Conservation (phyloP, 1,140 invertebrate genomes). For the Zaprionus africanus region DNA sequence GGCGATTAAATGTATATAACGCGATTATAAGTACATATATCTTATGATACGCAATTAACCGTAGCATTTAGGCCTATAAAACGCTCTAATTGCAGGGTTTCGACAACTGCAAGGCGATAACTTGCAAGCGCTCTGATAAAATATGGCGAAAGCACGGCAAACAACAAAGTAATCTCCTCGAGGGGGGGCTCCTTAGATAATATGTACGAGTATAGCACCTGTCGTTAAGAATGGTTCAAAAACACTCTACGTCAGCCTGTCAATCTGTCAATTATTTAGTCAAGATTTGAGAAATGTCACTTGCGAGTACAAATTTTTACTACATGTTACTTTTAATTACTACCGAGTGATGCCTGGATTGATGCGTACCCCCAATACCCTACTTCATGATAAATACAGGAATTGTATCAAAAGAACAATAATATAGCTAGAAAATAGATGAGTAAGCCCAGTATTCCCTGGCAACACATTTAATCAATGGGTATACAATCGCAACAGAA, state of each 20-base stretch:
- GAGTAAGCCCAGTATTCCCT: no score
- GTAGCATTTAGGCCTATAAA: constrained; percentile 6
- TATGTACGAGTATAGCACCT: neutral
- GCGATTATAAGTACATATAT: constrained; percentile 7
- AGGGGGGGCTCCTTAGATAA: neutral
- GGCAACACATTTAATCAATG: neutral
- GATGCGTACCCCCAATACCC: neutral
- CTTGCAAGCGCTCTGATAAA: constrained; percentile 1
- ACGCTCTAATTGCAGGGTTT: constrained; percentile 24
- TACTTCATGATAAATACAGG: neutral
- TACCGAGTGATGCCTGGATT: no score
- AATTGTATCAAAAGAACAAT: no score
- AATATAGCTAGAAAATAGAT: neutral
- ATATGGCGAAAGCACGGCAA: neutral
- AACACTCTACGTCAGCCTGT: neutral
- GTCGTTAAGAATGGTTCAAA: neutral
- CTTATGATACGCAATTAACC: constrained; percentile 23
- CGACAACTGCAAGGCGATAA: constrained; percentile 29
- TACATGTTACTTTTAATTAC: constrained; percentile 23
- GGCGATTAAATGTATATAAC: neutral
- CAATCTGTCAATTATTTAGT: neutral
- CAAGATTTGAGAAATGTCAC: constrained; percentile 3
- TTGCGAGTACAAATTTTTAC: constrained; percentile 2
- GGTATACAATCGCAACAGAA: constrained; percentile 13
- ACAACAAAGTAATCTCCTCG: constrained; percentile 3